phyloP scores from a whole-genome alignment of 2,113 vertebrate species.

The Brachyhypopomus occidentalis region DNA sequence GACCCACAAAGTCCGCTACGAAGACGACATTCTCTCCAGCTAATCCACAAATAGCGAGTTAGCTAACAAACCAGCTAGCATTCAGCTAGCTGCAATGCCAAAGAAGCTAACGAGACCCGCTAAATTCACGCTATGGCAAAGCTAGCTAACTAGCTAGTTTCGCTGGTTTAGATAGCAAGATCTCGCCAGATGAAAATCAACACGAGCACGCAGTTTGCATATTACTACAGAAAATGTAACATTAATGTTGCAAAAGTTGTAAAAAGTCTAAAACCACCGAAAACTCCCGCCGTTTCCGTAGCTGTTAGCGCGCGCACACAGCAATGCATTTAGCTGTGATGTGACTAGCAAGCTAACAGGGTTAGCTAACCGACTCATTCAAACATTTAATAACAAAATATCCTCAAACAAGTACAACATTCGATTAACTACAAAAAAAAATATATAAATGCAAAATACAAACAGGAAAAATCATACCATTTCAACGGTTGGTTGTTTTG shows the following conservation, averaged over 20 bases:
- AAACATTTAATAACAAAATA: slow-evolving; percentile 14
- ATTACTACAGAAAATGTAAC: not conserved
- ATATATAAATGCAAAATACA: not conserved
- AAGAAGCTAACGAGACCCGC: too few relatives aligned
- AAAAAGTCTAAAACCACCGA: not conserved
- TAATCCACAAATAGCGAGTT: too few relatives aligned
- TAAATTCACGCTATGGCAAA: too few relatives aligned
- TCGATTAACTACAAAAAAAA: not conserved
- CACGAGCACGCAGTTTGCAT: too few relatives aligned
- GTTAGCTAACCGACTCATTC: not conserved
- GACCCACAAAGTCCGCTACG: too few relatives aligned
- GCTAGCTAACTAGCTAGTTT: too few relatives aligned
- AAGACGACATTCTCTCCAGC: too few relatives aligned
- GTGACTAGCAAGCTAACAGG: not conserved
- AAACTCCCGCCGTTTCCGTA: not conserved
- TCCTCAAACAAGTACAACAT: not conserved
- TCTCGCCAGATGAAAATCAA: too few relatives aligned
- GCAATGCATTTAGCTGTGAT: not conserved
- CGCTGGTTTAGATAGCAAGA: too few relatives aligned
- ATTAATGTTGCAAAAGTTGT: not conserved
- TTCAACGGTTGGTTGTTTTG: slow-evolving; percentile 62
- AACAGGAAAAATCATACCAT: slow-evolving; percentile 66
- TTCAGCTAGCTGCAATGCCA: too few relatives aligned
- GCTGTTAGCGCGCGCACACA: not conserved
- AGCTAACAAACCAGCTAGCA: too few relatives aligned